These are phyloP conservation scores for Dipodomys stephensi DNA, from an alignment of 2,113 vertebrate genomes.

Conservation along the genomic window DNA sequence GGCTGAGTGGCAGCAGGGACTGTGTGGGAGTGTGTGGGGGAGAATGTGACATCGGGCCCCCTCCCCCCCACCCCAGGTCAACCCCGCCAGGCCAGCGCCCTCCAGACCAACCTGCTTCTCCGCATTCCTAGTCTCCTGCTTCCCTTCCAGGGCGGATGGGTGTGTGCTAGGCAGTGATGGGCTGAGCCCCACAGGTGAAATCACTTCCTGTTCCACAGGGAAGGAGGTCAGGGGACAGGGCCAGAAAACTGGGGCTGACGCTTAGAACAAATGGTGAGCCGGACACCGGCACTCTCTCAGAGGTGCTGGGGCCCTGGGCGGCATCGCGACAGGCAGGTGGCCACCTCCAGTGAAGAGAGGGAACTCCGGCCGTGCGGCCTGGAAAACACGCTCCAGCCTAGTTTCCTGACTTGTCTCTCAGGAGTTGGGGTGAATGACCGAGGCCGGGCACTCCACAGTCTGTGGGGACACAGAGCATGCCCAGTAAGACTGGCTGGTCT, in stretches of 20 bases:
- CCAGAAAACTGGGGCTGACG: background rate
- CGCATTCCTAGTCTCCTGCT: background rate
- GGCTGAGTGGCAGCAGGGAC: background rate
- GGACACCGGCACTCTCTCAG: background rate
- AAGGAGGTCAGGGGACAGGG: no score
- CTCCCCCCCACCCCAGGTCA: no score
- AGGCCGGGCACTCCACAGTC: background rate
- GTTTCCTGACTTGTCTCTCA: background rate
- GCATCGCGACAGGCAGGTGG: background rate
- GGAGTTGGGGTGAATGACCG: background rate
- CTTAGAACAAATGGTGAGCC: background rate
- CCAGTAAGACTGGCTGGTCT: background rate
- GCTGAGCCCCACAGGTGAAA: background rate
- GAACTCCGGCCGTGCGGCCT: background rate
- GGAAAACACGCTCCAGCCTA: background rate
- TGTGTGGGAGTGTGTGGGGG: no score
- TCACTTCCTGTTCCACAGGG: no score
- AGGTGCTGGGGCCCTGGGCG: background rate
- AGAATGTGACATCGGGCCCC: no score
- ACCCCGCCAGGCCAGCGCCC: no score
- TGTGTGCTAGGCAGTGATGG: background rate
- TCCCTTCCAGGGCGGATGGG: no score
- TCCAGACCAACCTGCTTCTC: background rate
- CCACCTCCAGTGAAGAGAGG: no score
- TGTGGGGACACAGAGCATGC: background rate